Evolutionary conservation across 2,888 invertebrate species (phyloP).

Genomic region (Shargacucullia verbasci): DNA sequence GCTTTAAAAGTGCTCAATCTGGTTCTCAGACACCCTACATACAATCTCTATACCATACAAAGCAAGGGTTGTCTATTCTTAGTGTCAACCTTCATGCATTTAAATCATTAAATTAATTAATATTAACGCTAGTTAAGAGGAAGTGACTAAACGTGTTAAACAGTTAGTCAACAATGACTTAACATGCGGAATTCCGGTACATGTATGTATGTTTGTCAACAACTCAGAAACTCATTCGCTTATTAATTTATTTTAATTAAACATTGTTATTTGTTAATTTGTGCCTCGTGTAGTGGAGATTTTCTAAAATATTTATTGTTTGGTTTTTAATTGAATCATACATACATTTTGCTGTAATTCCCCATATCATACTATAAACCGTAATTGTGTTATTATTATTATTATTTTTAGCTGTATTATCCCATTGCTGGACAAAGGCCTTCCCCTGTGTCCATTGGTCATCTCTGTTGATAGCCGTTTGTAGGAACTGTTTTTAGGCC

Average conservation of each 20-base stretch:
- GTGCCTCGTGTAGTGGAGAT: background rate
- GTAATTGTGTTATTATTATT: too few relatives aligned
- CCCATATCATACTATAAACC: too few relatives aligned
- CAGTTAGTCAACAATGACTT: constrained; percentile 44
- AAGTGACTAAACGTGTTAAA: constrained; percentile 20
- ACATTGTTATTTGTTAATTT: constrained; percentile 30
- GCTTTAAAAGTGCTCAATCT: too few relatives aligned
- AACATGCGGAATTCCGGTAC: constrained; percentile 52
- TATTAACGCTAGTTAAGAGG: constrained; percentile 17
- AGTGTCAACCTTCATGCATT: constrained; percentile 18
- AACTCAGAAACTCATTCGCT: constrained; percentile 40
- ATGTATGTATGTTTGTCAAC: constrained; percentile 47
- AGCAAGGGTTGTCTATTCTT: constrained; percentile 1
- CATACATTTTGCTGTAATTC: background rate
- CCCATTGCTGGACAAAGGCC: too few relatives aligned
- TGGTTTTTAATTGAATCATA: background rate
- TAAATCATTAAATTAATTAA: constrained; percentile 26
- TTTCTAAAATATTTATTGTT: constrained; percentile 15
- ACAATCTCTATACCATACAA: too few relatives aligned
- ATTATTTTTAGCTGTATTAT: too few relatives aligned
- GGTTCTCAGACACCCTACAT: too few relatives aligned
- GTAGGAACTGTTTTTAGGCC: too few relatives aligned
- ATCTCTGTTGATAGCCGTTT: too few relatives aligned
- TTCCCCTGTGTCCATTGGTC: too few relatives aligned
- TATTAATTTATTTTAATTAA: constrained; percentile 38